phyloP scores from a whole-genome alignment of 1,140 invertebrate species.

The Calliphora vicina region DNA sequence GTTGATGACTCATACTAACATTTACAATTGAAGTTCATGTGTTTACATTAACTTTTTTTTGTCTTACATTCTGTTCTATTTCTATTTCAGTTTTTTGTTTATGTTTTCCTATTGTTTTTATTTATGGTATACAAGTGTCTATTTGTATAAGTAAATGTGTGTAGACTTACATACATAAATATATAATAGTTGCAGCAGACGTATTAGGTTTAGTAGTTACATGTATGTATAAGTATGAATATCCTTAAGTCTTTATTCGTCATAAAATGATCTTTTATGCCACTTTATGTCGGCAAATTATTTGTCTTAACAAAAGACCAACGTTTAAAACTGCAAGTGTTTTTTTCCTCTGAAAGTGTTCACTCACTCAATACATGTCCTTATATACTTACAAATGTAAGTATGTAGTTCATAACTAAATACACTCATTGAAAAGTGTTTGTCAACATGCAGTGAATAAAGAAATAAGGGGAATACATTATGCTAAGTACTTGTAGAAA shows the following conservation, averaged over 20 bases:
- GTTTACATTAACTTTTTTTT: not conserved
- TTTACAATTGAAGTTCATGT: slow-evolving; percentile 4
- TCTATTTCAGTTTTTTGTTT: not conserved
- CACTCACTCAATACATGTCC: not conserved
- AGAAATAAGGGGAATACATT: too few species aligned
- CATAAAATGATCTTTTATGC: not conserved
- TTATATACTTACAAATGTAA: too few species aligned
- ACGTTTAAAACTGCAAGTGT: not conserved
- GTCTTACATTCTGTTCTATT: not conserved
- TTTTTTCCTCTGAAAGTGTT: not conserved
- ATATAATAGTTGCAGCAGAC: too few species aligned
- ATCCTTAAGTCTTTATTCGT: not conserved
- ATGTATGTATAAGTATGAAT: not conserved
- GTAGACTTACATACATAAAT: too few species aligned
- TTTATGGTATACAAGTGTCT: not conserved
- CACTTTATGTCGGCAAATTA: slow-evolving; percentile 1
- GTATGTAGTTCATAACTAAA: not conserved
- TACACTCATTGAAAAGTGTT: not conserved
- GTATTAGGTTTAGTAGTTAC: too few species aligned
- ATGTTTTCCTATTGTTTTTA: not conserved
- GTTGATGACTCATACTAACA: not conserved
- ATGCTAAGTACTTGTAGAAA: too few species aligned
- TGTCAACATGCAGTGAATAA: not conserved
- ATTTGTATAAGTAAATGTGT: too few species aligned
- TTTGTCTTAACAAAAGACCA: not conserved